phyloP scores from a whole-genome alignment of 2,888 invertebrate species.

The Parthenolecanium corni region DNA sequence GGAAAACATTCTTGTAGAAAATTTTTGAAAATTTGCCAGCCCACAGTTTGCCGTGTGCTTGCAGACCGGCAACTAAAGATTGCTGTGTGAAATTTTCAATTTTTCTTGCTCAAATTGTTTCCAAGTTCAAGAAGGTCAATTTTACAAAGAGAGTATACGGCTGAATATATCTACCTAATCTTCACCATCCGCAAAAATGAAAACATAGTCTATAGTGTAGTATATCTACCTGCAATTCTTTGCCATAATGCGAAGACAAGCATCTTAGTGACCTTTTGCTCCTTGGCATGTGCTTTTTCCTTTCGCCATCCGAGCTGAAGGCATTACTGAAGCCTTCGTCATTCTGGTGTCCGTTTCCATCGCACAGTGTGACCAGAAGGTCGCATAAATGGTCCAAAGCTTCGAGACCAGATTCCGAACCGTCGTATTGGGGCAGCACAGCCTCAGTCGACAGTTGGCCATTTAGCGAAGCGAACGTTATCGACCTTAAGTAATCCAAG shows the following conservation, averaged over 20 bases:
- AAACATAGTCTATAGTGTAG: no score
- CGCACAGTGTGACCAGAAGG: conserved; percentile 1
- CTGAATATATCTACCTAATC: no score
- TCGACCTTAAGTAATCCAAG: conserved; percentile 15
- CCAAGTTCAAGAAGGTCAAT: no score
- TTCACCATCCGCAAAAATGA: no score
- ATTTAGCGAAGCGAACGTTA: conserved; percentile 3
- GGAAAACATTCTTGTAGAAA: no score
- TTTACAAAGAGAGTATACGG: no score
- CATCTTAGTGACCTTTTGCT: conserved; percentile 12
- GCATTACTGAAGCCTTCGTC: not conserved
- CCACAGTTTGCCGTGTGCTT: no score
- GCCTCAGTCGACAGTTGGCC: not conserved
- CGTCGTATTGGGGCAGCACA: conserved; percentile 9
- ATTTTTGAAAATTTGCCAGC: no score
- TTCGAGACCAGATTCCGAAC: conserved; percentile 18
- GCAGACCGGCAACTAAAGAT: no score
- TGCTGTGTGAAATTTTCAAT: no score
- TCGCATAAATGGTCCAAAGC: conserved; percentile 18
- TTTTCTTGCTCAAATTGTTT: no score
- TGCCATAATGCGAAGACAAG: conserved; percentile 3
- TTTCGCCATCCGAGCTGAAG: not conserved
- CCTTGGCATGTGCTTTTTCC: not conserved
- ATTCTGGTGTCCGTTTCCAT: not conserved
- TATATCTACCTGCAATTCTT: conserved; percentile 17